Conservation (phyloP, 2,888 invertebrate genomes). For the Rhaphigaster nebulosa region DNA sequence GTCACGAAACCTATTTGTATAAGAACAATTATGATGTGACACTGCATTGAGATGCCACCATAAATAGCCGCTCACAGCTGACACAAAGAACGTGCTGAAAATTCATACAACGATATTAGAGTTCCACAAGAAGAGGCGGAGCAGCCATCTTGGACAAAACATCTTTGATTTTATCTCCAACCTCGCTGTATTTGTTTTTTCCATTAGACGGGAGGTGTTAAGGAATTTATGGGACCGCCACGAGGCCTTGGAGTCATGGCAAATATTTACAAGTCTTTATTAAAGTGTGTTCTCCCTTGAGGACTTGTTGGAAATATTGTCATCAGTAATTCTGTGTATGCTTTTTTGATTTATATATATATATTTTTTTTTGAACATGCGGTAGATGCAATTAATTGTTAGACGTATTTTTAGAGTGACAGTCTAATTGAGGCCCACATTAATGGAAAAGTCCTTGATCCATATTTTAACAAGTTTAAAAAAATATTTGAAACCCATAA, state of each 20-base stretch:
- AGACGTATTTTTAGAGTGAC: not conserved
- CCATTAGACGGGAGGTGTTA: not conserved
- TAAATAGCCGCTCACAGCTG: not conserved
- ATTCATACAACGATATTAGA: not conserved
- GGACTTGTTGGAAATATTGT: not conserved
- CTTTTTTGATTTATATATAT: not conserved
- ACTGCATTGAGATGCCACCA: not conserved
- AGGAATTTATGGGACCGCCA: slow-evolving; percentile 5
- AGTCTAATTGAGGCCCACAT: not conserved
- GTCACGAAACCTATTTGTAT: not conserved
- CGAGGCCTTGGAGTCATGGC: not conserved
- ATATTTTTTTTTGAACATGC: not conserved
- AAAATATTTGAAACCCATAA: not conserved
- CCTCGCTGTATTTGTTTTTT: slow-evolving; percentile 49
- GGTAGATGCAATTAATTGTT: not conserved
- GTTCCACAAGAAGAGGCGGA: not conserved
- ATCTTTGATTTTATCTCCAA: slow-evolving; percentile 31
- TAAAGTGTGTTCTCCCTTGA: not conserved
- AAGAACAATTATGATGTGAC: slow-evolving; percentile 36
- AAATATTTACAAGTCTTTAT: not conserved
- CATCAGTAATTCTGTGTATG: not conserved
- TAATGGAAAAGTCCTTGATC: not conserved
- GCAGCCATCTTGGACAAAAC: slow-evolving; percentile 25
- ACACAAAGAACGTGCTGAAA: slow-evolving; percentile 4
- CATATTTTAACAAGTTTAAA: not conserved